Evolutionary conservation across 2,113 vertebrate genomes (phyloP).

Genomic region (Hoplias malabaricus): DNA sequence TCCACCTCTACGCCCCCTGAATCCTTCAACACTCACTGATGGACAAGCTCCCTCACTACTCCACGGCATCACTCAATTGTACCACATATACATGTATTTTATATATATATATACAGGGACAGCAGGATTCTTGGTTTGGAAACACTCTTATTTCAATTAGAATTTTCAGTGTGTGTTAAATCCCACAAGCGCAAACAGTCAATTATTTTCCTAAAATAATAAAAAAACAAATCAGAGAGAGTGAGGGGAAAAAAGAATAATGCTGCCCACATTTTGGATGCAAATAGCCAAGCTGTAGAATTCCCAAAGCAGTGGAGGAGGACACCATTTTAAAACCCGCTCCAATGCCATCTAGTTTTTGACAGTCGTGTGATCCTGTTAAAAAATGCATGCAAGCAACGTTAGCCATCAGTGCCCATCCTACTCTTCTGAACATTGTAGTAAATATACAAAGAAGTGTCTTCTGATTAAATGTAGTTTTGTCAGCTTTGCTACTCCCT

Average conservation of each 20-base stretch:
- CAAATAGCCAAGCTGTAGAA: slow-evolving; percentile 24
- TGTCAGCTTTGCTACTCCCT: background rate
- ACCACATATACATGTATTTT: slow-evolving; percentile 1
- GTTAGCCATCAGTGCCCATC: slow-evolving; percentile 4
- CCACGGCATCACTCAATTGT: background rate
- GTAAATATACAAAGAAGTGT: background rate
- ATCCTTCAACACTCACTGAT: slow-evolving; percentile 18
- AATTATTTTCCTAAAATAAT: slow-evolving; percentile 45
- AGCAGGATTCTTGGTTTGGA: slow-evolving; percentile 31
- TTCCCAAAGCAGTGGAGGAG: slow-evolving; percentile 32
- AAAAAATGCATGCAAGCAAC: slow-evolving; percentile 16
- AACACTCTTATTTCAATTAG: slow-evolving; percentile 49
- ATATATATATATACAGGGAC: slow-evolving; percentile 25
- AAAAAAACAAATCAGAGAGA: too few species aligned
- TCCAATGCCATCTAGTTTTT: slow-evolving; percentile 31
- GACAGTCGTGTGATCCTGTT: slow-evolving; percentile 30
- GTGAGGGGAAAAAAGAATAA: slow-evolving; percentile 39
- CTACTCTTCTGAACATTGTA: slow-evolving; percentile 8
- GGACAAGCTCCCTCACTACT: slow-evolving; percentile 23
- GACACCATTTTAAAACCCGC: slow-evolving; percentile 18
- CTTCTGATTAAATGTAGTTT: slow-evolving; percentile 16
- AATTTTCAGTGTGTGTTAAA: slow-evolving; percentile 52
- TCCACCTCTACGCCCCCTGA: slow-evolving; percentile 16
- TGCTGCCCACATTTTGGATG: slow-evolving; percentile 43
- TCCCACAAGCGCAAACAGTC: slow-evolving; percentile 54